phyloP scores from a whole-genome alignment of 1,140 invertebrate species.

The Holcopasites calliopsidis region DNA sequence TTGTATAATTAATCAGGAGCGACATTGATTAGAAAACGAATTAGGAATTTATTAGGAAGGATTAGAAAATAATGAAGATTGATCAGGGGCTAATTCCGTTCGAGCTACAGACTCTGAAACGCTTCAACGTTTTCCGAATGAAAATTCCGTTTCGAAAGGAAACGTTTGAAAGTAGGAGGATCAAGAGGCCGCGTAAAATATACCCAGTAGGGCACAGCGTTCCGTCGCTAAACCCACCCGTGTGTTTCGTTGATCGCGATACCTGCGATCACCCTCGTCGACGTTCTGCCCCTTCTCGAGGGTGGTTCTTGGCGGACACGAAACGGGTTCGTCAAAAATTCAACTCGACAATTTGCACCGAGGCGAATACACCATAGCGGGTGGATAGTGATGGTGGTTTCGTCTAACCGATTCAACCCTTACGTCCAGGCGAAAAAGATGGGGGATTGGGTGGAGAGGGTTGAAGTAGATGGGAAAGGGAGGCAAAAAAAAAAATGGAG shows the following conservation, averaged over 20 bases:
- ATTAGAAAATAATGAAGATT: too few relatives aligned
- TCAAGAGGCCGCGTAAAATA: too few relatives aligned
- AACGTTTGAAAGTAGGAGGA: too few relatives aligned
- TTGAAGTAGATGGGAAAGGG: not conserved
- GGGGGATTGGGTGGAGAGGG: not conserved
- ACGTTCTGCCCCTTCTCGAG: not conserved
- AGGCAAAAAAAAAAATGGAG: slow-evolving; percentile 23
- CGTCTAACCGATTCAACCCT: slow-evolving; percentile 42
- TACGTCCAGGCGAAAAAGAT: slow-evolving; percentile 44
- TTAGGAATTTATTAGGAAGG: too few relatives aligned
- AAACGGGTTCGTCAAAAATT: slow-evolving; percentile 37
- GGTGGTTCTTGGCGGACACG: not conserved
- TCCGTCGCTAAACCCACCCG: not conserved
- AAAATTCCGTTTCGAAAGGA: too few relatives aligned
- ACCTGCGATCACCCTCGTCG: not conserved
- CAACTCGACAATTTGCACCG: slow-evolving; percentile 59
- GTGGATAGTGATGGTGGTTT: too few relatives aligned
- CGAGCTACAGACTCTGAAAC: too few relatives aligned
- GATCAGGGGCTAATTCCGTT: too few relatives aligned
- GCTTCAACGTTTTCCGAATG: too few relatives aligned
- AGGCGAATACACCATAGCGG: slow-evolving; percentile 1
- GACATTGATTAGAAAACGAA: too few relatives aligned
- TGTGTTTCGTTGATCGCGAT: not conserved
- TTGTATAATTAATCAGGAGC: too few relatives aligned
- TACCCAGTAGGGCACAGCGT: too few relatives aligned